Evolutionary conservation across 2,113 vertebrate genomes (phyloP).

Genomic region (Menura novaehollandiae): DNA sequence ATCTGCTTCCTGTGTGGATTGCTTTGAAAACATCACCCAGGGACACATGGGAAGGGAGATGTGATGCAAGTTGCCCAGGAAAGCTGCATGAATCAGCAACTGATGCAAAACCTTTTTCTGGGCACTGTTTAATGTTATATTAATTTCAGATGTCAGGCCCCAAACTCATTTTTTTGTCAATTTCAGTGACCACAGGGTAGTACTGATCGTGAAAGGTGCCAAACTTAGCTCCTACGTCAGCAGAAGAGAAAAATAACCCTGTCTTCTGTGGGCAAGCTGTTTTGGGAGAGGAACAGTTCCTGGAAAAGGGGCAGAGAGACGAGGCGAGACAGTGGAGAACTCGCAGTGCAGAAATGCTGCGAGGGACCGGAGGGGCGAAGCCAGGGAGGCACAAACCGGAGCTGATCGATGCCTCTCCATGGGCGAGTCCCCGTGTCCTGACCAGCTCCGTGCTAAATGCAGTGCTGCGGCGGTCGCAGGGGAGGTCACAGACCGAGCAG

Average conservation of each 20-base stretch:
- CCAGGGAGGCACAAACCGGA: neutral
- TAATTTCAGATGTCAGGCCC: neutral
- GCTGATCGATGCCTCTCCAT: neutral
- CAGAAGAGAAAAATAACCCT: neutral
- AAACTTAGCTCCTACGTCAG: neutral
- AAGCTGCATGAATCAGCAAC: constrained; percentile 43
- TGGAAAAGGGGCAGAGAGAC: neutral
- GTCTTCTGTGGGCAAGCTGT: neutral
- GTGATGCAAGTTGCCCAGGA: neutral
- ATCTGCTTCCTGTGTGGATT: neutral
- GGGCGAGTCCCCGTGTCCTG: neutral
- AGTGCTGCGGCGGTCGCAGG: neutral
- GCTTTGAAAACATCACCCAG: neutral
- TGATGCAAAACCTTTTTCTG: neutral
- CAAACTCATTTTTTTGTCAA: neutral
- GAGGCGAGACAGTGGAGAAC: neutral
- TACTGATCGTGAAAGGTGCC: neutral
- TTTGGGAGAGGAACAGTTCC: neutral
- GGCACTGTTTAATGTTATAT: neutral
- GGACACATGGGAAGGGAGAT: neutral
- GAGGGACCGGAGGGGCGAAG: neutral
- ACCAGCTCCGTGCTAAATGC: neutral
- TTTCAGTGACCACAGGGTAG: neutral
- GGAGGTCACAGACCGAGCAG: neutral
- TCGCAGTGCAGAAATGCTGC: neutral